Percentiles rank a stretch among this genome's conserved stretches.
Evolutionary conservation across 2,797 vertebrate genomes (phyloP).

Genomic region (Zalophus californianus): DNA sequence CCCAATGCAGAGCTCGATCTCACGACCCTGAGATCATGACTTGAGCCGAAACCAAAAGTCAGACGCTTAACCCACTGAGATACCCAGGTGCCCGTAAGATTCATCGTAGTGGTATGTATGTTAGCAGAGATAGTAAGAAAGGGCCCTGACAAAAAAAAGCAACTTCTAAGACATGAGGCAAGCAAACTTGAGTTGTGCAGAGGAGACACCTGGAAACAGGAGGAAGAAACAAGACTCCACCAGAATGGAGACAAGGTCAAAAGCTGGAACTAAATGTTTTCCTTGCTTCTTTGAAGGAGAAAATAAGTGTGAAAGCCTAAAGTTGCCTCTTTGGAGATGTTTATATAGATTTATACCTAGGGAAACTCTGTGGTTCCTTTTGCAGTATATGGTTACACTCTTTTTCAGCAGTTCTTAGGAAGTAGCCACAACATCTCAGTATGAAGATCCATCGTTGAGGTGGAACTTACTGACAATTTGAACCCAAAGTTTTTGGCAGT

Average conservation of each 20-base stretch:
- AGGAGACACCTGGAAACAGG: background rate
- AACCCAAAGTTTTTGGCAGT: slow-evolving; percentile 39
- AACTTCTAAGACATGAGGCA: background rate
- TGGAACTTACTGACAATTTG: background rate
- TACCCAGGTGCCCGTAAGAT: background rate
- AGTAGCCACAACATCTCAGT: background rate
- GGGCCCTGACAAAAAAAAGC: background rate
- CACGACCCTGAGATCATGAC: background rate
- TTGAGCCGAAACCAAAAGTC: background rate
- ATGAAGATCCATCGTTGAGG: background rate
- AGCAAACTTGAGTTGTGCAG: background rate
- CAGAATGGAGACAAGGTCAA: background rate
- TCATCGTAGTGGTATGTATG: background rate
- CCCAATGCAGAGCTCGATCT: background rate
- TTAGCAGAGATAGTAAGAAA: background rate
- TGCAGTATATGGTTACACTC: background rate
- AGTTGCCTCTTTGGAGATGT: background rate
- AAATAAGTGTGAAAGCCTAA: background rate
- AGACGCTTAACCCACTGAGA: background rate
- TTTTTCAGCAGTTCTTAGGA: background rate
- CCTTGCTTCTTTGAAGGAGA: background rate
- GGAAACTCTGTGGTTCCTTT: background rate
- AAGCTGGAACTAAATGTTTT: background rate
- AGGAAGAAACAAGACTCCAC: background rate
- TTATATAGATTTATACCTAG: background rate